phyloP scores from a whole-genome alignment of 2,888 invertebrate species.

The Phalangium opilio region DNA sequence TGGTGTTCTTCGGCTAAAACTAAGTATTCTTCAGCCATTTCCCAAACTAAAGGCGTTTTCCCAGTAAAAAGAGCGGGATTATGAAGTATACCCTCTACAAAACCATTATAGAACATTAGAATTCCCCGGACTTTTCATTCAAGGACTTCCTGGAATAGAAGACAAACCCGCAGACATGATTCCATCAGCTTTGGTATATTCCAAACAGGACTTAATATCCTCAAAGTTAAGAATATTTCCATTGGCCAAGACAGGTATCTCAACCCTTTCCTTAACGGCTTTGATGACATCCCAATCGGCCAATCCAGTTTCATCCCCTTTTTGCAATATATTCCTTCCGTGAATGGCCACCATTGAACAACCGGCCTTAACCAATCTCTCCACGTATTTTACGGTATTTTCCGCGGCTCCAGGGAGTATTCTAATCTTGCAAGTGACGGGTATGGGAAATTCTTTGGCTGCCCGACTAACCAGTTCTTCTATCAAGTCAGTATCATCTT shows the following conservation, averaged over 20 bases:
- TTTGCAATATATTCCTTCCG: slow-evolving; percentile 36
- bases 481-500: slow-evolving; percentile 34
- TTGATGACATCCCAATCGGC: slow-evolving; percentile 36
- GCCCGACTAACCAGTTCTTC: slow-evolving; percentile 28
- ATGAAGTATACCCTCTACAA: slow-evolving; percentile 15
- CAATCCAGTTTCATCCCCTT: slow-evolving; percentile 35
- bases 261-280: slow-evolving; percentile 34
- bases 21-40: slow-evolving; percentile 17
- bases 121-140: background rate
- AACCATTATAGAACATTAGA: too few species aligned
- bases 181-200: slow-evolving; percentile 35
- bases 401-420: slow-evolving; percentile 32
- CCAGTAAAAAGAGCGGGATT: slow-evolving; percentile 18
- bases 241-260: slow-evolving; percentile 38
- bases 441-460: slow-evolving; percentile 25
- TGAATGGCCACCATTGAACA: slow-evolving; percentile 36
- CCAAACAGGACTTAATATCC: slow-evolving; percentile 34
- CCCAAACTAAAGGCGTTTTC: slow-evolving; percentile 14
- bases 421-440: slow-evolving; percentile 38
- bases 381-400: slow-evolving; percentile 35
- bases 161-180: slow-evolving; percentile 36
- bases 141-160: background rate
- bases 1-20: slow-evolving; percentile 11
- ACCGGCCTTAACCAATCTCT: slow-evolving; percentile 34
- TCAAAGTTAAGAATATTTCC: slow-evolving; percentile 38